Conservation (phyloP, 2,888 invertebrate species). For the Perdita meconis region DNA sequence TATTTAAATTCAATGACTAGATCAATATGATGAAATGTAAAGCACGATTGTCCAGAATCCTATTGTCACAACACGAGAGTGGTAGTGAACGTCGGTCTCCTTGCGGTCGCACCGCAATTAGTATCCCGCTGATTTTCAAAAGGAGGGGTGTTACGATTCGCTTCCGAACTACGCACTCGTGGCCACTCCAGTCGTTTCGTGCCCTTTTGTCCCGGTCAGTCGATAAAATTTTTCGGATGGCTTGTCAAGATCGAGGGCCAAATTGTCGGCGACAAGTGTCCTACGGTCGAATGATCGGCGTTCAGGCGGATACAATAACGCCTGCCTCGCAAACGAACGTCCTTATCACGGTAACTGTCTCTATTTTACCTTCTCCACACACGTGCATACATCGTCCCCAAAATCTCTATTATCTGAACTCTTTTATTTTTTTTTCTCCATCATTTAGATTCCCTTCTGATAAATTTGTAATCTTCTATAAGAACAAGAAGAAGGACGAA, state of each 20-base stretch:
- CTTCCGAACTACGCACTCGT: constrained; percentile 39
- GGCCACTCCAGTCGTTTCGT: constrained; percentile 20
- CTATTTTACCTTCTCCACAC: constrained; percentile 27
- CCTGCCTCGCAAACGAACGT: constrained; percentile 44
- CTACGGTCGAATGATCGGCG: constrained; percentile 49
- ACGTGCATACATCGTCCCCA: constrained; percentile 22
- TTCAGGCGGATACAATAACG: constrained; percentile 51
- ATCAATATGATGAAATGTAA: too few species aligned
- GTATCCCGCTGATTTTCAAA: constrained; percentile 70
- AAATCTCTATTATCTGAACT: constrained; percentile 20
- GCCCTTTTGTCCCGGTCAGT: constrained; percentile 52
- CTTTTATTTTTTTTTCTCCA: neutral
- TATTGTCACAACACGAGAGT: neutral
- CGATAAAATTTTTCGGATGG: constrained; percentile 58
- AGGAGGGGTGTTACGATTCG: constrained; percentile 33
- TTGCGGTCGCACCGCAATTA: constrained; percentile 57
- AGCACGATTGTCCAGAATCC: too few species aligned
- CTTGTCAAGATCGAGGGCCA: constrained; percentile 53
- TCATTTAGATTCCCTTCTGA: neutral
- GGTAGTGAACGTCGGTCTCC: constrained; percentile 19
- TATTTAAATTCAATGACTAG: too few species aligned
- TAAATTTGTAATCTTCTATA: too few species aligned
- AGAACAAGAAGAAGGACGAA: too few species aligned
- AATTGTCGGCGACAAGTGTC: constrained; percentile 63
- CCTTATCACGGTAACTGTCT: constrained; percentile 50